Evolutionary conservation across 2,888 invertebrate species (phyloP), one percentile per base, ranked within the genome.

Genomic region (Notodonta dromedarius): DNA sequence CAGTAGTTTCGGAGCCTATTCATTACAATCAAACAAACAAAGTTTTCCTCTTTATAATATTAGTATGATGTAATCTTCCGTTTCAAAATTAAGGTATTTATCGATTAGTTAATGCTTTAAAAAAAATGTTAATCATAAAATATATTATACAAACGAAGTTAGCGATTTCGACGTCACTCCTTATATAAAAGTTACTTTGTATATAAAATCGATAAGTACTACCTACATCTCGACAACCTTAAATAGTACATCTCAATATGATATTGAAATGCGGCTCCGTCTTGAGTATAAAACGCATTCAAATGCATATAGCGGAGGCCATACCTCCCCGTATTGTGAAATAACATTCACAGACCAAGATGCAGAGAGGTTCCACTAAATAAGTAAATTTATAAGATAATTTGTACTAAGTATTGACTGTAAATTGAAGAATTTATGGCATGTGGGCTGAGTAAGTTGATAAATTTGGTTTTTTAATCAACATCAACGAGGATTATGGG

Each of bases 241-340:
- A 57, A 16, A 14, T 52, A 24, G 13, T 58, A 62, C 39, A 52
- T 65, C 61, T 64, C 71, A 62, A 70, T 76, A 69, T 67, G 71
- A 67, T 74, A 76, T 65, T 71, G 65, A 73, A 76, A 73, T 71
- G 67, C 60, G 63, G 63, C 67, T 60, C n/a, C 57, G 59, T 32
- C 63, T 61, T 13, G 59, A 56, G 52, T 55, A 60, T 67, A 71
- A 70, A 35, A 70, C 67, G 64, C 74, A 76, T 70, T 66, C 65
- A 65, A 73, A 73, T 70, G 71, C 62, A 64, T 70, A 51, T 64
- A 63, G 16, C 13, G 59, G 62, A 58, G 59, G 39, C 54, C 50
- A 58, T 59, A 61, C 46, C 57, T 48, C 42, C 56, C 44, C 50
- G 35, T 48, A 63, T 51, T 53, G 53, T 60, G 59, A 55, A 61